A percentile compares a stretch with the other conserved stretches of the same genome.
phyloP scores from a whole-genome alignment of 2,797 vertebrate species.

The Myotis myotis region DNA sequence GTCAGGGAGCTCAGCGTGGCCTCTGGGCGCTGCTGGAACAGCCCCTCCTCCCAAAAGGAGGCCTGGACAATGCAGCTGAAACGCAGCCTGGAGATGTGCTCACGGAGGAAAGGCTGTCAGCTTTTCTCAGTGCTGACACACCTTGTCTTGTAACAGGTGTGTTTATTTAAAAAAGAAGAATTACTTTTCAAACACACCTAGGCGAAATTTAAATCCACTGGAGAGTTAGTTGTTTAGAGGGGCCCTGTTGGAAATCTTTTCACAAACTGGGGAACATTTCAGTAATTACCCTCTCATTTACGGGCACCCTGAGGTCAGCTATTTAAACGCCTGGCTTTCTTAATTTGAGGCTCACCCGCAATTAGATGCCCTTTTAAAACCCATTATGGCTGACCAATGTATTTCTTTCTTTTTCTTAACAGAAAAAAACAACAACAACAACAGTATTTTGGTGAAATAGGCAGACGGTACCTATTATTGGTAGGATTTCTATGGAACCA shows the following conservation, averaged over 20 bases:
- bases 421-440: neutral
- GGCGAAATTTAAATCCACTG: constrained; percentile 69
- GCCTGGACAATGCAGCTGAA: neutral
- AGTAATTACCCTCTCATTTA: constrained; percentile 77
- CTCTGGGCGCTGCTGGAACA: neutral
- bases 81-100: neutral
- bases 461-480: constrained; percentile 18
- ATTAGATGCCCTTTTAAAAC: constrained; percentile 56
- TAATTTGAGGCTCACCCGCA: constrained; percentile 65
- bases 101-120: neutral
- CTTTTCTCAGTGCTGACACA: neutral
- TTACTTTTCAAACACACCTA: constrained; percentile 46
- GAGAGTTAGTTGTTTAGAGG: constrained; percentile 69
- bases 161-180: neutral
- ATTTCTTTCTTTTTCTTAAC: constrained; percentile 60
- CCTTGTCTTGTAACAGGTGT: constrained; percentile 44
- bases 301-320: constrained; percentile 68
- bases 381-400: constrained; percentile 44
- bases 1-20: neutral
- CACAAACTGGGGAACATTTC: constrained; percentile 74
- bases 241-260: constrained; percentile 71
- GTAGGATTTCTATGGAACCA: neutral
- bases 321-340: constrained; percentile 70
- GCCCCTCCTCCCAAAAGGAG: neutral
- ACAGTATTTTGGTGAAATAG: constrained; percentile 40